A percentile compares a stretch with the other conserved stretches of the same genome.
Conservation (phyloP, 1,140 invertebrate genomes). For the Augochlora pura region DNA sequence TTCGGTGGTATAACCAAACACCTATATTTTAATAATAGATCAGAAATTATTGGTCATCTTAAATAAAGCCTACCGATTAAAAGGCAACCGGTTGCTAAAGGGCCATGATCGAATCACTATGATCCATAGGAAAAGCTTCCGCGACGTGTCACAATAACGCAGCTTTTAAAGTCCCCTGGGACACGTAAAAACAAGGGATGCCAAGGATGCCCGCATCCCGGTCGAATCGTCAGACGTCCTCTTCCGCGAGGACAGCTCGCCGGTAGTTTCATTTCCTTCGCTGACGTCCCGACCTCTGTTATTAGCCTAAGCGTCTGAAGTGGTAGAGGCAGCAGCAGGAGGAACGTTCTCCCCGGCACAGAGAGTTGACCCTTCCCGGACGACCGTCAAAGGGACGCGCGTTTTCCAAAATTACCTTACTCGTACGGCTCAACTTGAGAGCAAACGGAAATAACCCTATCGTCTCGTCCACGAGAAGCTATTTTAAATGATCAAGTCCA, state of each 20-base stretch:
- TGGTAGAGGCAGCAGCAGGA: neutral
- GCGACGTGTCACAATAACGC: slow-evolving; percentile 18
- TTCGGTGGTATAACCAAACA: no score
- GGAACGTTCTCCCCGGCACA: neutral
- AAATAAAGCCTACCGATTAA: no score
- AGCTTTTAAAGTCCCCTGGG: slow-evolving; percentile 13
- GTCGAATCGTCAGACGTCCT: slow-evolving; percentile 19
- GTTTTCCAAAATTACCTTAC: slow-evolving; percentile 30
- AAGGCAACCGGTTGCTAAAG: no score
- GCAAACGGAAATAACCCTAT: neutral
- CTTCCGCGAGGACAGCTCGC: slow-evolving; percentile 6
- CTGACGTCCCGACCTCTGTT: slow-evolving; percentile 5
- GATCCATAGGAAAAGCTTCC: neutral
- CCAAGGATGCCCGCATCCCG: neutral
- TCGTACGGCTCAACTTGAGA: neutral
- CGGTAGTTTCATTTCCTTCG: slow-evolving; percentile 50
- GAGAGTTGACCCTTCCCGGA: slow-evolving; percentile 6
- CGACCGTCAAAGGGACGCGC: slow-evolving; percentile 28
- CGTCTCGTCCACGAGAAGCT: neutral
- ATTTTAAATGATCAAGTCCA: neutral
- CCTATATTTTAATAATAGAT: no score
- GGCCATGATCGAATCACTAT: no score
- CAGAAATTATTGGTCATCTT: no score
- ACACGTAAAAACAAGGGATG: slow-evolving; percentile 17
- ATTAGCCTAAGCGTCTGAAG: slow-evolving; percentile 43